These are phyloP conservation scores for Drosophila vallismaia DNA, from an alignment of 2,888 invertebrate species.

Conservation along the genomic window DNA sequence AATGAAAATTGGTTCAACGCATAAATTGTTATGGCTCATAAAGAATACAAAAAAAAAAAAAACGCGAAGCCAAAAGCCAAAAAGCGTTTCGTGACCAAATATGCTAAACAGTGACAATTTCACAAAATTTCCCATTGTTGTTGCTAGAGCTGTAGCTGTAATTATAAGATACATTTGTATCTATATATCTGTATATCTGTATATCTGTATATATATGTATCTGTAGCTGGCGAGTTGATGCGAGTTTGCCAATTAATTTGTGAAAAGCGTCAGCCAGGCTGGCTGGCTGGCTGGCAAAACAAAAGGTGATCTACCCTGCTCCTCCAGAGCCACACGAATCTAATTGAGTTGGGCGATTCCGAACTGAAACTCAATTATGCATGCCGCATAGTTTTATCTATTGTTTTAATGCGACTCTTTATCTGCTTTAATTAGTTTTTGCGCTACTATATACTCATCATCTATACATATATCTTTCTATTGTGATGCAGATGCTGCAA, in stretches of 20 bases:
- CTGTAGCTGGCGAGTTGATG: slow-evolving; percentile 20
- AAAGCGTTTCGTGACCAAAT: slow-evolving; percentile 81
- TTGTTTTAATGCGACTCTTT: slow-evolving; percentile 80
- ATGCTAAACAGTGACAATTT: slow-evolving; percentile 82
- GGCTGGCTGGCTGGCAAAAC: slow-evolving; percentile 34
- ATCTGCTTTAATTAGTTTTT: slow-evolving; percentile 80
- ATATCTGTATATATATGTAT: no score
- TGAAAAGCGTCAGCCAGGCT: slow-evolving; percentile 58
- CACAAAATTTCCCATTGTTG: slow-evolving; percentile 74
- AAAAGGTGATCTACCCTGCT: slow-evolving; percentile 4
- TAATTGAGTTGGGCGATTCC: slow-evolving; percentile 75
- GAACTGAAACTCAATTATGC: slow-evolving; percentile 73
- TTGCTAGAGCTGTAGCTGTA: slow-evolving; percentile 34
- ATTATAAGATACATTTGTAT: slow-evolving; percentile 51
- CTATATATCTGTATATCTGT: no score
- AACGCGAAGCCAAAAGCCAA: slow-evolving; percentile 51
- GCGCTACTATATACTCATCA: slow-evolving; percentile 8
- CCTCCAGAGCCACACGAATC: slow-evolving; percentile 65
- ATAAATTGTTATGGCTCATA: slow-evolving; percentile 76
- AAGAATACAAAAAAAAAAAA: slow-evolving; percentile 55
- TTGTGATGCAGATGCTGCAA: slow-evolving; percentile 75
- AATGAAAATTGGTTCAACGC: slow-evolving; percentile 51
- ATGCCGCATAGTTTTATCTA: slow-evolving; percentile 54
- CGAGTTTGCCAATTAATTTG: slow-evolving; percentile 77
- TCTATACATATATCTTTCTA: slow-evolving; percentile 32